A percentile compares a stretch with the other conserved stretches of the same genome.
Conservation (phyloP, 1,140 invertebrate species). For the Zaprionus camerounensis region DNA sequence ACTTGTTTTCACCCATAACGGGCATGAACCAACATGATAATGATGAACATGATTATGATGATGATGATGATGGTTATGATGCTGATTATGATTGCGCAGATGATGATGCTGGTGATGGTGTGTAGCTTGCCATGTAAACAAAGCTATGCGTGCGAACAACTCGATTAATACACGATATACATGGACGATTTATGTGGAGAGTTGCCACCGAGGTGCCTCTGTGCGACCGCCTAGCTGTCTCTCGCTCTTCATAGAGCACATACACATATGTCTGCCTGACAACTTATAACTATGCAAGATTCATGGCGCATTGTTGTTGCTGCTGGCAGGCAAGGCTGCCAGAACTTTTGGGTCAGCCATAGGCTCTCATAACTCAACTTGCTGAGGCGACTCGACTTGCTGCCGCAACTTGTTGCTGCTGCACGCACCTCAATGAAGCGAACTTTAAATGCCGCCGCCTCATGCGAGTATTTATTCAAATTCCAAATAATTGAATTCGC, state of each 20-base stretch:
- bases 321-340: constrained; percentile 34
- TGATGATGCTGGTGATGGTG: constrained; percentile 3
- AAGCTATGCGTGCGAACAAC: constrained; percentile 69
- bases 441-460: constrained; percentile 49
- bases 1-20: constrained; percentile 51
- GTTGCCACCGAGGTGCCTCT: constrained; percentile 10
- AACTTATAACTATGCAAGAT: constrained; percentile 67
- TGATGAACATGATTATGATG: constrained; percentile 25
- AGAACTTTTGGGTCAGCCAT: constrained; percentile 54
- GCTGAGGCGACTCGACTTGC: background rate
- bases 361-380: constrained; percentile 17
- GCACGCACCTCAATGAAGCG: constrained; percentile 34
- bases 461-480: constrained; percentile 30
- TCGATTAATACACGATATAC: constrained; percentile 64
- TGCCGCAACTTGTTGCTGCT: constrained; percentile 14
- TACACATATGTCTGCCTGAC: constrained; percentile 23
- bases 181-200: background rate
- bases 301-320: constrained; percentile 64
- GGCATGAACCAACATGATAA: constrained; percentile 29
- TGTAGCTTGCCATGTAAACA: constrained; percentile 67
- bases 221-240: constrained; percentile 38
- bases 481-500: constrained; percentile 39
- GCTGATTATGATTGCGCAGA: constrained; percentile 11
- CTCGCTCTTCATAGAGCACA: background rate
- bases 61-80: constrained; percentile 15